Evolutionary conservation across 1,140 invertebrate genomes (phyloP), one percentile per base, ranked within the genome.

Genomic region (Eubasilissa regina): DNA sequence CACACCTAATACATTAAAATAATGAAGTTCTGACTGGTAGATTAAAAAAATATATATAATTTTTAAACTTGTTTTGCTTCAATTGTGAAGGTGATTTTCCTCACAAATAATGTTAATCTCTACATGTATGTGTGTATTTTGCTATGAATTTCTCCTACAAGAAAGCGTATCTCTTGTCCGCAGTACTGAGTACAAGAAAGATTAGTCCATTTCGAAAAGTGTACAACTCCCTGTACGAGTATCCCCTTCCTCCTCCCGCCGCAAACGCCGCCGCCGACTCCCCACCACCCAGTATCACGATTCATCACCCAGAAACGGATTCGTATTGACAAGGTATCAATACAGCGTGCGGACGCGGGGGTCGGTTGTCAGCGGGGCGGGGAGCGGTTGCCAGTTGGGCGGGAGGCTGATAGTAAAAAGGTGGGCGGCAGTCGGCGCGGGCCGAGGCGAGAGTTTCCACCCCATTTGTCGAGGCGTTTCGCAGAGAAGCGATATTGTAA

Each of bases 281-380:
- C n/a, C n/a, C n/a, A n/a, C n/a, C 48, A 35, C 66, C 43, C 76
- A 45, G 60, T 53, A 51, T 72, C 68, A 72, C 68, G 68, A 47
- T 53, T 72, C 45, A 72, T 51, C 68, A 72, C 68, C 68, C 68
- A 72, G 48, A 53, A 72, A 51, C 68, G 48, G 48, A 72, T 53
- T 75, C 70, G 70, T 70, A 78, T 78, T 78, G 80, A 81, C 80
- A 75, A 78, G 80, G 72, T 78, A 81, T 81, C 80, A 81, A 81
- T 78, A 81, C 80, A 45, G 51, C 6, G 70, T 15, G 75, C 58
- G 68, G 77, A 73, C 77, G 55, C 13, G 77, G 15, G 17, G 51
- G 60, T 43, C 44, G 60, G 21, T 64, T 64, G 60, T 43, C 25
- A 43, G 60, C 53, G 8, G 53, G n/a, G n/a, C n/a, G n/a, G n/a